These are phyloP conservation scores for Formica aserva DNA, from an alignment of 2,888 invertebrate species.

Conservation along the genomic window DNA sequence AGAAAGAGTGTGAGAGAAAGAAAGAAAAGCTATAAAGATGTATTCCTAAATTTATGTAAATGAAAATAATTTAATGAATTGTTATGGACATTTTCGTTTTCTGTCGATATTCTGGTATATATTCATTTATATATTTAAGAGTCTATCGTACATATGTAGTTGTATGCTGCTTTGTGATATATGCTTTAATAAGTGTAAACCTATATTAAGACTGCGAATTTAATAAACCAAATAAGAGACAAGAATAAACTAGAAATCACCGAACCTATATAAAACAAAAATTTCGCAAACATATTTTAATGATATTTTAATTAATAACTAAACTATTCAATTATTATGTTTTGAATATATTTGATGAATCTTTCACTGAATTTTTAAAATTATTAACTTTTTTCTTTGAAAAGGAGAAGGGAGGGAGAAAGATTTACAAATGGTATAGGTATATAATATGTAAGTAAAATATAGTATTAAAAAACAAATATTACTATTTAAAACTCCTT, in stretches of 20 bases:
- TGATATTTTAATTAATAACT: constrained; percentile 6
- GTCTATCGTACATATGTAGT: constrained; percentile 47
- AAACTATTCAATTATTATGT: neutral
- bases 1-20: neutral
- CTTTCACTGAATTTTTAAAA: neutral
- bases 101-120: neutral
- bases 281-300: neutral
- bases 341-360: neutral
- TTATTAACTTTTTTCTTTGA: neutral
- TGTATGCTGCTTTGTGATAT: constrained; percentile 63
- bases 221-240: constrained; percentile 45
- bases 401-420: neutral
- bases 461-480: neutral
- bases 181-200: constrained; percentile 63
- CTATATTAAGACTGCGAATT: constrained; percentile 72
- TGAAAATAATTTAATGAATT: constrained; percentile 11
- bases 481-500: neutral
- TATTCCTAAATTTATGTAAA: constrained; percentile 2
- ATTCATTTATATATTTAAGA: constrained; percentile 27
- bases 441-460: neutral
- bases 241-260: neutral
- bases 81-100: constrained; percentile 1
- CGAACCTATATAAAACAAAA: neutral
- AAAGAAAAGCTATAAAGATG: neutral
- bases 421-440: neutral